phyloP scores from a whole-genome alignment of 2,113 vertebrate genomes.

The Pelecanoides urinatrix region DNA sequence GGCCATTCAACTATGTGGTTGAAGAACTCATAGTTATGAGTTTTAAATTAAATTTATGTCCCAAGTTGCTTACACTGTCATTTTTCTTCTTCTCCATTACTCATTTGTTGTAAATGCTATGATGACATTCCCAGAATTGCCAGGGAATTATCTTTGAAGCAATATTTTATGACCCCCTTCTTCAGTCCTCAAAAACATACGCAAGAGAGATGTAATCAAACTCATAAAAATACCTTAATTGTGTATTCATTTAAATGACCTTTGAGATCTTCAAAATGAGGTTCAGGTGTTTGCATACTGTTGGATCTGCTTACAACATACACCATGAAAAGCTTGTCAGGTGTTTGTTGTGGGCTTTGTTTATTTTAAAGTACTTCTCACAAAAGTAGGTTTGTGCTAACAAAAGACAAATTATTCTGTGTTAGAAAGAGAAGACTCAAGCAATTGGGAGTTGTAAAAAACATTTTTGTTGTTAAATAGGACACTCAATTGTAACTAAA shows the following conservation, averaged over 20 bases:
- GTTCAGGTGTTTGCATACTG: conserved; percentile 4
- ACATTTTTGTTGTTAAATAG: neutral
- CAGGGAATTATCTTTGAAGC: conserved; percentile 31
- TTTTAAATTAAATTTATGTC: conserved; percentile 54
- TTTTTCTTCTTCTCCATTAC: conserved; percentile 47
- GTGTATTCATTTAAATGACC: conserved; percentile 34
- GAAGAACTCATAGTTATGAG: conserved; percentile 11
- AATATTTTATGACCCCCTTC: conserved; percentile 49
- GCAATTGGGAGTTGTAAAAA: neutral
- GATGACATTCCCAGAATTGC: conserved; percentile 48
- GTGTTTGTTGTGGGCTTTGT: neutral
- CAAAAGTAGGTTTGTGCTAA: neutral
- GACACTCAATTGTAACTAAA: neutral
- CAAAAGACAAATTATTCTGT: neutral
- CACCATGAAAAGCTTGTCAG: neutral
- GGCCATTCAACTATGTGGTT: neutral
- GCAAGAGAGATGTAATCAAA: conserved; percentile 26
- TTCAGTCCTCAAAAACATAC: conserved; percentile 40
- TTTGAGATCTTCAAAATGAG: conserved; percentile 43
- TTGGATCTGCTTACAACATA: neutral
- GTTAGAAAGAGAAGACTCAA: neutral
- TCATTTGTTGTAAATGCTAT: conserved; percentile 45
- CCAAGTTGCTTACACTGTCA: conserved; percentile 4
- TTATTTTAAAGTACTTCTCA: neutral
- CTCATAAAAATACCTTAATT: conserved; percentile 46